A percentile compares a stretch with the other conserved stretches of the same genome.
These are phyloP conservation scores for Gerris lacustris DNA, from an alignment of 2,888 invertebrate genomes.

Conservation along the genomic window DNA sequence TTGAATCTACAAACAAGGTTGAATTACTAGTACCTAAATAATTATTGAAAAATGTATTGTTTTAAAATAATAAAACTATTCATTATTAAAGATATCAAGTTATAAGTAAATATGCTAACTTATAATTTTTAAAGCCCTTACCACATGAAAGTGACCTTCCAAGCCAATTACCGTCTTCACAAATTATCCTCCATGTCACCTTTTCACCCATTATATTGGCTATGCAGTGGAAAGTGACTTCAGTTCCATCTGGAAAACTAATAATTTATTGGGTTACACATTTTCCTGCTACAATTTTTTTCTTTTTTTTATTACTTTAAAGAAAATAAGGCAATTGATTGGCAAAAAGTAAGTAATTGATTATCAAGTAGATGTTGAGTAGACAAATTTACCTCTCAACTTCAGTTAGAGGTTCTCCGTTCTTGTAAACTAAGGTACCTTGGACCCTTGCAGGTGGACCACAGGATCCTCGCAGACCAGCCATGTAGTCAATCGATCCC, in stretches of 20 bases:
- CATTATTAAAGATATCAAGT: not conserved
- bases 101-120: too few species aligned
- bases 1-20: not conserved
- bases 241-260: slow-evolving; percentile 64
- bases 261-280: not conserved
- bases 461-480: slow-evolving; percentile 39
- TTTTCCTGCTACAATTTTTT: too few species aligned
- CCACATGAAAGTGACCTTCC: slow-evolving; percentile 69
- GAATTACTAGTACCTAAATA: not conserved
- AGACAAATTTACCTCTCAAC: slow-evolving; percentile 39
- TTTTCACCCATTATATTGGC: slow-evolving; percentile 68
- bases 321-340: too few species aligned
- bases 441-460: slow-evolving; percentile 60
- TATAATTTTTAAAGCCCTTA: slow-evolving; percentile 36
- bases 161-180: slow-evolving; percentile 74
- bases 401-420: slow-evolving; percentile 54
- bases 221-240: slow-evolving; percentile 72
- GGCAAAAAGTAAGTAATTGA: too few species aligned
- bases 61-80: not conserved
- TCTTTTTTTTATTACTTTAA: too few species aligned
- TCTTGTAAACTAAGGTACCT: slow-evolving; percentile 57
- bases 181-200: slow-evolving; percentile 72
- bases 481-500: slow-evolving; percentile 31
- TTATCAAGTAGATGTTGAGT: too few species aligned
- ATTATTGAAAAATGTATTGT: not conserved